Conservation (phyloP, 2,113 vertebrate species). For the Grammomys surdaster region DNA sequence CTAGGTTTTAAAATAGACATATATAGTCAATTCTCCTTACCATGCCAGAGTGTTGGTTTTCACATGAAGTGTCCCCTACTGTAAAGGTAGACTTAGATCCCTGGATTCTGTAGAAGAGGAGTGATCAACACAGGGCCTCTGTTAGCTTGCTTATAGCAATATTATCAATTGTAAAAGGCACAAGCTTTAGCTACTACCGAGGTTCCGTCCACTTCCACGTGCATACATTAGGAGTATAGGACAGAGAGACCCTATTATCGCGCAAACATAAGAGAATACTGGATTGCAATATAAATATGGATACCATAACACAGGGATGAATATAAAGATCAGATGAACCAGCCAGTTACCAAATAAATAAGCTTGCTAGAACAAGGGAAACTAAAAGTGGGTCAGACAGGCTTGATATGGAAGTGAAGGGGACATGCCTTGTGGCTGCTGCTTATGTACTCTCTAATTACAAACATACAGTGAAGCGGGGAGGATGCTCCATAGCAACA, state of each 20-base stretch:
- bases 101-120: not conserved
- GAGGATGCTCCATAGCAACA: not conserved
- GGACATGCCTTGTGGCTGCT: not conserved
- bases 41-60: not conserved
- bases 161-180: not conserved
- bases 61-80: accelerated
- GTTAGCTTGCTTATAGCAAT: not conserved
- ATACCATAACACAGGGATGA: not conserved
- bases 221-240: not conserved
- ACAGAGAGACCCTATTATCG: not conserved
- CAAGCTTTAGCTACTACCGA: not conserved
- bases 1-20: not conserved
- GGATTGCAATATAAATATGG: not conserved
- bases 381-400: not conserved
- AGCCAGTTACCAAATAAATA: not conserved
- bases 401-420: not conserved
- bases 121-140: not conserved
- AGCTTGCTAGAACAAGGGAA: not conserved
- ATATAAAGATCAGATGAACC: not conserved
- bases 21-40: too few relatives aligned
- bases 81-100: not conserved
- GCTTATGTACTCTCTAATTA: not conserved
- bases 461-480: not conserved
- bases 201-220: not conserved
- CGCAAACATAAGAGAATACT: not conserved